Evolutionary conservation across 2,888 invertebrate genomes (phyloP).

Genomic region (Melinaea marsaeus): DNA sequence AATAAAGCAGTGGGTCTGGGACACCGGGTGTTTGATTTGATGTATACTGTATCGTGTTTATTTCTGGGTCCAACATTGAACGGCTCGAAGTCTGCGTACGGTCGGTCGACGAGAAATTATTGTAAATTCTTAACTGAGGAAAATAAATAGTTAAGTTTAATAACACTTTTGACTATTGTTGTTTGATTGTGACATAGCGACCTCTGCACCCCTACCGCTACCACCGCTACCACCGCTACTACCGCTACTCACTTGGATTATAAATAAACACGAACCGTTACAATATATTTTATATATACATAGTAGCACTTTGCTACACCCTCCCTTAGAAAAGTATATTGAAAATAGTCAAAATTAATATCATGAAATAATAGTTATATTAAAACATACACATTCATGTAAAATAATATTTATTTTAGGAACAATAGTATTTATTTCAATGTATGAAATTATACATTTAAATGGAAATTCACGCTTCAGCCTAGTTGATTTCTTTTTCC

Average conservation of each 20-base stretch:
- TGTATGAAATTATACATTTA: too few species aligned
- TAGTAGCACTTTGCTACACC: conserved; percentile 1
- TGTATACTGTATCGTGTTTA: conserved; percentile 56
- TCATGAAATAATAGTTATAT: too few species aligned
- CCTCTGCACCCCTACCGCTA: conserved; percentile 14
- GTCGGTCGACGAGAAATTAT: conserved; percentile 58
- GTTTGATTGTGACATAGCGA: conserved; percentile 49
- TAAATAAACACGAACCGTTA: conserved; percentile 27
- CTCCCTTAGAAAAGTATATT: neutral
- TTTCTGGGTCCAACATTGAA: conserved; percentile 66
- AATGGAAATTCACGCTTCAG: too few species aligned
- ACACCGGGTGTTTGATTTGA: conserved; percentile 71
- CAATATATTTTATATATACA: conserved; percentile 10
- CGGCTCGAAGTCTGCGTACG: conserved; percentile 51
- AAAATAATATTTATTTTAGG: too few species aligned
- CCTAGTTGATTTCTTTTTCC: too few species aligned
- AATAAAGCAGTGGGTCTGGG: conserved; percentile 79
- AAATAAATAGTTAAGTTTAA: conserved; percentile 76
- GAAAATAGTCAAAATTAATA: too few species aligned
- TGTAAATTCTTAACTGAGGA: conserved; percentile 71
- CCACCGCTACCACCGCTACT: neutral
- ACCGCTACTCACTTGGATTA: conserved; percentile 10
- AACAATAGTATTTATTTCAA: too few species aligned
- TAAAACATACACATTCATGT: too few species aligned
- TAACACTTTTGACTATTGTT: conserved; percentile 60